These are phyloP conservation scores for Falco punctatus DNA, from an alignment of 2,113 vertebrate species.

Conservation along the genomic window DNA sequence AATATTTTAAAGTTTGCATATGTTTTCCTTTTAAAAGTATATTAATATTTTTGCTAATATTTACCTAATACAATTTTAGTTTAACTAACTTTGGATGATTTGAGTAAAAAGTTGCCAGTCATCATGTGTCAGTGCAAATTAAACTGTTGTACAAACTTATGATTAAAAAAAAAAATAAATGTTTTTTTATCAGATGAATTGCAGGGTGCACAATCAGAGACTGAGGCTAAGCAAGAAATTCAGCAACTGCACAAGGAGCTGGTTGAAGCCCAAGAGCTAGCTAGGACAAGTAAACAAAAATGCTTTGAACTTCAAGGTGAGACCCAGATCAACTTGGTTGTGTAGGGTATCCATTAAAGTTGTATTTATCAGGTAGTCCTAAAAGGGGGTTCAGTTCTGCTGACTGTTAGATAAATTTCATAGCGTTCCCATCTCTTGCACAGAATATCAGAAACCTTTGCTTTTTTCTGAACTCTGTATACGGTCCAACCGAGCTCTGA, in stretches of 20 bases:
- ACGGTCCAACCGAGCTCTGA: not conserved
- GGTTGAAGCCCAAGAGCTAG: conserved; percentile 93
- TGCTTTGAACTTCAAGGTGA: conserved; percentile 97
- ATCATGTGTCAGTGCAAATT: conserved; percentile 21
- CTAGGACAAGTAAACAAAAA: conserved; percentile 94
- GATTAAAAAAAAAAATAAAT: conserved; percentile 75
- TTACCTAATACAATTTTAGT: conserved; percentile 57
- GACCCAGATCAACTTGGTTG: conserved; percentile 54
- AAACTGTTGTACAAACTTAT: conserved; percentile 53
- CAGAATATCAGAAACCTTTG: not conserved
- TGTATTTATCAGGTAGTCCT: not conserved
- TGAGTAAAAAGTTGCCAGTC: not conserved
- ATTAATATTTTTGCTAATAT: conserved; percentile 66
- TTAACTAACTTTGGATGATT: conserved; percentile 52
- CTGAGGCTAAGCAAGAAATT: conserved; percentile 92
- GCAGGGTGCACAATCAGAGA: conserved; percentile 87
- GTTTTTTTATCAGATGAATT: conserved; percentile 87
- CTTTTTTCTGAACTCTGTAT: not conserved
- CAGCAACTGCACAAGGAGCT: conserved; percentile 92
- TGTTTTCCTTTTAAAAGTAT: not conserved
- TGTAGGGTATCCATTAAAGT: not conserved
- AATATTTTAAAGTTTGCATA: not conserved
- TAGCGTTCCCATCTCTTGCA: not conserved
- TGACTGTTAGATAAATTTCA: not conserved
- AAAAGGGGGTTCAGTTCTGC: not conserved